Evolutionary conservation across 2,113 vertebrate genomes (phyloP).

Genomic region (Columbina picui): DNA sequence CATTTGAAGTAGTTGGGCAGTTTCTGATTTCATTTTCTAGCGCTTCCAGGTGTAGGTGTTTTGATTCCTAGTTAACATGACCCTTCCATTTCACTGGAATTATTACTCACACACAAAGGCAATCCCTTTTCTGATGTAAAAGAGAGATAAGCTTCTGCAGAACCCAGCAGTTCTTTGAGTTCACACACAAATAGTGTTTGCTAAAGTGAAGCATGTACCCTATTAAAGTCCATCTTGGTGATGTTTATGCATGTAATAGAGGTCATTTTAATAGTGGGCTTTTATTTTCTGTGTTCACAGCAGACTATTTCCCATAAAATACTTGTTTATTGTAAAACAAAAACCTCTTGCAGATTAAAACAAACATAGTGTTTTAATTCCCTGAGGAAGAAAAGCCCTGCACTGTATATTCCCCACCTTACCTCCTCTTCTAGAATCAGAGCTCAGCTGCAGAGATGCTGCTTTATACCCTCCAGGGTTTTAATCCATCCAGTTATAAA

Average conservation of each 20-base stretch:
- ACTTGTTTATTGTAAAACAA: neutral
- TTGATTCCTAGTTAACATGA: neutral
- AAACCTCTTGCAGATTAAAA: neutral
- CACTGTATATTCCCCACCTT: fast-evolving
- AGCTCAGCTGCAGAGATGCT: neutral
- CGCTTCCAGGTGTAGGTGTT: neutral
- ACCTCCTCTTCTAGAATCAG: neutral
- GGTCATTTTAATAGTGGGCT: neutral
- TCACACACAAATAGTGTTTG: neutral
- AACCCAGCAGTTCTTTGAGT: neutral
- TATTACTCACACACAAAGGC: neutral
- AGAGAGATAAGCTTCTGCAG: constrained; percentile 35
- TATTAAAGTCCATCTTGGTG: neutral
- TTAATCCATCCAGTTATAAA: neutral
- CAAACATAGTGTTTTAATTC: neutral
- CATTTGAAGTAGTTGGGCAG: fast-evolving
- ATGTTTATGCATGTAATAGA: fast-evolving
- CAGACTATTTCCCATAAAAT: neutral
- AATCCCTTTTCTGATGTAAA: neutral
- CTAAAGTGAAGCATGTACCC: fast-evolving
- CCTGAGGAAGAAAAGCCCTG: neutral
- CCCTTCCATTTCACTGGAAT: constrained; percentile 16
- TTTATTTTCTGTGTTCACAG: neutral
- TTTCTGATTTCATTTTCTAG: neutral
- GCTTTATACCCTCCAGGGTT: neutral